A percentile compares a stretch with the other conserved stretches of the same genome.
phyloP scores from a whole-genome alignment of 2,888 invertebrate genomes.

The Asteroscopus sphinx region DNA sequence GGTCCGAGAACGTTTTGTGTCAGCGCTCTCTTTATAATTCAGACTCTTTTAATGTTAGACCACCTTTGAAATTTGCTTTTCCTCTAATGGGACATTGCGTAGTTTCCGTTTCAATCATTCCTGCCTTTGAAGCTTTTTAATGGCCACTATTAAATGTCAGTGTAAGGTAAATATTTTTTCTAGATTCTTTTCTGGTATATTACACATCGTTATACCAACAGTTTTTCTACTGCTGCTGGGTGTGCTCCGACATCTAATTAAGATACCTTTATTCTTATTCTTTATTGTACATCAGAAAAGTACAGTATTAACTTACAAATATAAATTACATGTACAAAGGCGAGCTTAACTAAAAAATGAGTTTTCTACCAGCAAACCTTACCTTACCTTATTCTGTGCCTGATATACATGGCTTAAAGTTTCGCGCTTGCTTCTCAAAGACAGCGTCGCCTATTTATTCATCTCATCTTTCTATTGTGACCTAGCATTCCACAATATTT shows the following conservation, averaged over 20 bases:
- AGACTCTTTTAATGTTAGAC: constrained; percentile 51
- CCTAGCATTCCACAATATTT: constrained; percentile 3
- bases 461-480: too few species aligned
- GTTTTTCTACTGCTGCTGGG: background rate
- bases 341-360: too few species aligned
- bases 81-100: constrained; percentile 27
- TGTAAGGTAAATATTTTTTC: constrained; percentile 35
- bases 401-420: too few species aligned
- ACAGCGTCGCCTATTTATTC: too few species aligned
- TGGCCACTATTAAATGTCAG: constrained; percentile 21
- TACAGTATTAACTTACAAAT: too few species aligned
- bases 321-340: too few species aligned
- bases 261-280: too few species aligned
- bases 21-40: constrained; percentile 58
- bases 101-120: constrained; percentile 37
- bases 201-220: background rate
- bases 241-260: too few species aligned
- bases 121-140: constrained; percentile 30
- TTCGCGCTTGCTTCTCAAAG: too few species aligned
- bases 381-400: too few species aligned
- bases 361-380: too few species aligned
- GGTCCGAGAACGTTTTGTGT: constrained; percentile 56
- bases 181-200: constrained; percentile 21
- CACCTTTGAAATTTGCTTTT: constrained; percentile 50
- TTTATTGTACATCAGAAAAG: too few species aligned